phyloP scores from a whole-genome alignment of 2,888 invertebrate genomes.

The Sinopyrophorus schimmeli region DNA sequence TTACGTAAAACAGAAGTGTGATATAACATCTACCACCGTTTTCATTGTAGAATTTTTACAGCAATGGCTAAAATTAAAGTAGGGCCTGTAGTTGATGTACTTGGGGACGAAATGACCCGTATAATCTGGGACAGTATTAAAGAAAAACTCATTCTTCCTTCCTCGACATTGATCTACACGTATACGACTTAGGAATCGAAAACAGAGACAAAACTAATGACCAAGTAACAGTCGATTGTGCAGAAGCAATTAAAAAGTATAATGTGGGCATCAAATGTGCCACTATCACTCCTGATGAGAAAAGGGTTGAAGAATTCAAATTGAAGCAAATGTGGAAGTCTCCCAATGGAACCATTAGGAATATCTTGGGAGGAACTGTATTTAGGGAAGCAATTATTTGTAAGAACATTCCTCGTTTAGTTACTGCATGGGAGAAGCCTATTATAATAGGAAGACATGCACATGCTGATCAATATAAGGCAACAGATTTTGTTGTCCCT shows the following conservation, averaged over 20 bases:
- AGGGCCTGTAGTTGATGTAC: slow-evolving; percentile 88
- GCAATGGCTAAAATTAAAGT: slow-evolving; percentile 70
- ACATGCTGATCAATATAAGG: slow-evolving; percentile 97
- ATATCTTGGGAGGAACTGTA: slow-evolving; percentile 79
- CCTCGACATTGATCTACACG: slow-evolving; percentile 91
- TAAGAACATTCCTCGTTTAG: slow-evolving; percentile 93
- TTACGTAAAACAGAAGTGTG: too few relatives aligned
- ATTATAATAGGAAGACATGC: slow-evolving; percentile 99
- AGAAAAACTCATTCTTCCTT: slow-evolving; percentile 93
- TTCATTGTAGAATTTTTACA: too few relatives aligned
- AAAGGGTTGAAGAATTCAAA: slow-evolving; percentile 88
- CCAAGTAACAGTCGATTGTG: slow-evolving; percentile 95
- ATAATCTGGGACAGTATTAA: slow-evolving; percentile 99
- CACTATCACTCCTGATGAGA: slow-evolving; percentile 97
- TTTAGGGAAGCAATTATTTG: slow-evolving; percentile 88
- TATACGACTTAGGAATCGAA: slow-evolving; percentile 94
- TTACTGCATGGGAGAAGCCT: slow-evolving; percentile 93
- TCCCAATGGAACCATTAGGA: slow-evolving; percentile 86
- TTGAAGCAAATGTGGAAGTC: slow-evolving; percentile 91
- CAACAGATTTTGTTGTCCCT: slow-evolving; percentile 95
- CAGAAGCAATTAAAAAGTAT: slow-evolving; percentile 94
- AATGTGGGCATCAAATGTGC: slow-evolving; percentile 99
- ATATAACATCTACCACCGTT: too few relatives aligned
- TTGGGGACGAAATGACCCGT: slow-evolving; percentile 96
- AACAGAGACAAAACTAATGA: slow-evolving; percentile 92